Percentiles rank a stretch among this genome's conserved stretches.
Conservation (phyloP, 53 echinoderm and acorn worm species). For the Crossaster papposus region DNA sequence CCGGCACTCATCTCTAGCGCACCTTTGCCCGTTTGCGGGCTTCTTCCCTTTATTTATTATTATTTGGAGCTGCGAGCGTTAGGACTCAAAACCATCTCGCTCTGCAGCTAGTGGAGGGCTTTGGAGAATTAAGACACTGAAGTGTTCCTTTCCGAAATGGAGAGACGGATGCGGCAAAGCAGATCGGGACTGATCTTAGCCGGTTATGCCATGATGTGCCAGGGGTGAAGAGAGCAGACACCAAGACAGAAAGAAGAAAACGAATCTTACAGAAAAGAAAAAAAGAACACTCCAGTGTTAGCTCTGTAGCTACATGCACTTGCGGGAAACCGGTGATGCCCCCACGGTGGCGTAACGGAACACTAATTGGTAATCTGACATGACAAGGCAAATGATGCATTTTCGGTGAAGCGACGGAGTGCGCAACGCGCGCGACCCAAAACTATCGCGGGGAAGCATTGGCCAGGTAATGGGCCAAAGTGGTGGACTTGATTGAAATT, state of each 20-base stretch:
- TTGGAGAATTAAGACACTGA: conserved; percentile 52
- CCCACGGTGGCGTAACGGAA: conserved; percentile 45
- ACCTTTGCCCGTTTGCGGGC: neutral
- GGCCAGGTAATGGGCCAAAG: conserved; percentile 6
- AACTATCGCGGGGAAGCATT: neutral
- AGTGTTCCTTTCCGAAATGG: conserved; percentile 37
- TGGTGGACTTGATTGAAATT: conserved; percentile 20
- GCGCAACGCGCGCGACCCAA: neutral
- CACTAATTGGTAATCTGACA: conserved; percentile 62
- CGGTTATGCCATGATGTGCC: conserved; percentile 14
- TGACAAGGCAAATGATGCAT: conserved; percentile 55
- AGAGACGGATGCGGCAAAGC: conserved; percentile 43
- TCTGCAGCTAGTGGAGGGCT: conserved; percentile 14
- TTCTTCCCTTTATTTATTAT: neutral
- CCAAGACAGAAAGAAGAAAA: no score
- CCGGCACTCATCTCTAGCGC: neutral
- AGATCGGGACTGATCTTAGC: conserved; percentile 46
- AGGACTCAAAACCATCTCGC: neutral
- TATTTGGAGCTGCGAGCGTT: neutral
- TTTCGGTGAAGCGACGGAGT: neutral
- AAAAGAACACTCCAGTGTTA: neutral
- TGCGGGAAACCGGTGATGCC: conserved; percentile 21
- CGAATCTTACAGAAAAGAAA: neutral
- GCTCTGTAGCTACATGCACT: conserved; percentile 19
- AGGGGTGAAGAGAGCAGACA: neutral